These are phyloP conservation scores for Patella caerulea DNA, from an alignment of 2,888 invertebrate genomes.

Conservation along the genomic window DNA sequence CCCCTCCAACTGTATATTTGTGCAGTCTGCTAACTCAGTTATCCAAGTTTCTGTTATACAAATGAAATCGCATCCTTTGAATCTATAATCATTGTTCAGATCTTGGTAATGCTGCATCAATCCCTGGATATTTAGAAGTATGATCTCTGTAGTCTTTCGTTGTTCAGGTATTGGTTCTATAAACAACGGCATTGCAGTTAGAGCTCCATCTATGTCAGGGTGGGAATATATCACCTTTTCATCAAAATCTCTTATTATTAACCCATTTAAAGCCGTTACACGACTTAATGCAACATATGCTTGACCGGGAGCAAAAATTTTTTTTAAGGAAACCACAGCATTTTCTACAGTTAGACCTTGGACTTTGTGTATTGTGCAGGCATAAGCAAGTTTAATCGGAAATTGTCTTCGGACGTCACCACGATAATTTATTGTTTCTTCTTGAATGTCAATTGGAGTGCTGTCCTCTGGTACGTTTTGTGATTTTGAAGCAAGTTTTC, in stretches of 20 bases:
- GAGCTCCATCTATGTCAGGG: background rate
- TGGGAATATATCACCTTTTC: background rate
- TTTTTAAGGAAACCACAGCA: conserved; percentile 15
- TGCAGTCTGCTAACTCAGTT: background rate
- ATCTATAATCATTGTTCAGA: background rate
- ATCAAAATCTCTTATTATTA: background rate
- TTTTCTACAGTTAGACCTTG: conserved; percentile 11
- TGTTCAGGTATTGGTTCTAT: background rate
- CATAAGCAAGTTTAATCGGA: conserved; percentile 18
- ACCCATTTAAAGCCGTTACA: background rate
- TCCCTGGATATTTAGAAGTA: conserved; percentile 25
- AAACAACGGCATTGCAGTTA: background rate
- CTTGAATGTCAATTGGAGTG: conserved; percentile 14
- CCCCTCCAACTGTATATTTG: background rate
- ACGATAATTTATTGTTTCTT: conserved; percentile 13
- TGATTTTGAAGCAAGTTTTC: background rate
- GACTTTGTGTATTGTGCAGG: conserved; percentile 30
- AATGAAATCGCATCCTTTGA: background rate
- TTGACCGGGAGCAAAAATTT: background rate
- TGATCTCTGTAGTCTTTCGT: conserved; percentile 3
- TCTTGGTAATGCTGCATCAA: background rate
- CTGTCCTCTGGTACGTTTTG: background rate
- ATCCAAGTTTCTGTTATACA: background rate
- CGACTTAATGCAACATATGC: conserved; percentile 33
- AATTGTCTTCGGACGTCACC: conserved; percentile 15